Evolutionary conservation across 2,797 vertebrate species (phyloP).

Genomic region (Gambelia wislizenii): DNA sequence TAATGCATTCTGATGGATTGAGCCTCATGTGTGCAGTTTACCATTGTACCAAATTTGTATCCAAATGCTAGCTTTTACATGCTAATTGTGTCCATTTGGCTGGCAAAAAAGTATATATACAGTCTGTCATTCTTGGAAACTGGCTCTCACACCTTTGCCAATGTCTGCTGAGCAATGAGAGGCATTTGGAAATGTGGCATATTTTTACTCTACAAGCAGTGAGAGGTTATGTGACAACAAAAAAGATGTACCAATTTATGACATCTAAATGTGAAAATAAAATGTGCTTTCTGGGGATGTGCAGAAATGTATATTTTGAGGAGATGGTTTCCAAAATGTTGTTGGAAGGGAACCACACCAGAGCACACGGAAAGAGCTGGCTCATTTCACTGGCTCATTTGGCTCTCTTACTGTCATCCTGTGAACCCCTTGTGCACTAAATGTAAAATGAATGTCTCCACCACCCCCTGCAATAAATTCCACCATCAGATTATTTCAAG

Average conservation of each 20-base stretch:
- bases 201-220: neutral
- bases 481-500: neutral
- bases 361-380: neutral
- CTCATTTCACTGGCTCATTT: neutral
- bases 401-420: neutral
- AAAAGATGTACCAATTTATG: constrained; percentile 11
- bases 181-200: constrained; percentile 28
- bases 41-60: neutral
- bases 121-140: constrained; percentile 38
- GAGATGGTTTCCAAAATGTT: neutral
- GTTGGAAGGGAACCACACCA: neutral
- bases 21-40: neutral
- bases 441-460: neutral
- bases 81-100: constrained; percentile 30
- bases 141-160: constrained; percentile 21
- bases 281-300: neutral
- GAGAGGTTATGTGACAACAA: constrained; percentile 17
- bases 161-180: neutral
- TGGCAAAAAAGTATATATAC: neutral
- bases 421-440: neutral
- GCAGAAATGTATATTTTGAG: constrained; percentile 5
- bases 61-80: constrained; percentile 7
- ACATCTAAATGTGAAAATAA: constrained; percentile 9
- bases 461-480: neutral
- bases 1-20: neutral